Evolutionary conservation across 1,140 invertebrate genomes (phyloP), one percentile per base, ranked within the genome.

Genomic region (Conus ventricosus): DNA sequence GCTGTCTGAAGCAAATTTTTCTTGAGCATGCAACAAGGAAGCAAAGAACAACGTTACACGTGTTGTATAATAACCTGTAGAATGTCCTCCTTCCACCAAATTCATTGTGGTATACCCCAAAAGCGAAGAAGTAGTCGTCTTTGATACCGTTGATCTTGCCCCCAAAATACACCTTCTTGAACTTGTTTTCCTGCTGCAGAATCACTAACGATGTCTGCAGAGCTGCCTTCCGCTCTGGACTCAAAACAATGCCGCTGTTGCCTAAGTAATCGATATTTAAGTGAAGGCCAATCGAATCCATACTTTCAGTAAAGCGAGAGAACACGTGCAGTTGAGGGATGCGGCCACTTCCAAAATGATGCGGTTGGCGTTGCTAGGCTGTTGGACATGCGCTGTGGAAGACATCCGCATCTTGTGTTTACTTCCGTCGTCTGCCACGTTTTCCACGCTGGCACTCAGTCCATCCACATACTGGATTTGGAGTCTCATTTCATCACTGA

Each of bases 91-190:
- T 94, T 25, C 93, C 92, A 20, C 89, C 91, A 90, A 95, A 92
- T 92, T 95, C 94, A 91, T 95, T 93, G 89, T 92, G 93, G 80
- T 91, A 92, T 55, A 92, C 91, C 71, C 95, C 95, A 88, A 95
- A 94, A 84, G 94, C 95, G 87, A 95, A 93, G 89, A 92, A 95
- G 91, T 95, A 95, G 87, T 95, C 94, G 88, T 94, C 94, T 90
- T 94, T 95, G 13, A 94, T 91, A 76, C 95, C 95, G 23, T 93
- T 81, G 76, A 95, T 95, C 91, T 94, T 95, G 8, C 95, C 95
- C 95, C 95, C 95, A 84, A 95, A 95, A 87, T 95, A 95, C 88
- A 95, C 93, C 90, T 91, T 92, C 85, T 93, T 89, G 90, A 95
- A 95, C 89, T 95, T 95, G 89, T 95, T 93, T 90, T 95, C 92